Conservation (phyloP, 2,797 vertebrate species). For the Ispidina picta region DNA sequence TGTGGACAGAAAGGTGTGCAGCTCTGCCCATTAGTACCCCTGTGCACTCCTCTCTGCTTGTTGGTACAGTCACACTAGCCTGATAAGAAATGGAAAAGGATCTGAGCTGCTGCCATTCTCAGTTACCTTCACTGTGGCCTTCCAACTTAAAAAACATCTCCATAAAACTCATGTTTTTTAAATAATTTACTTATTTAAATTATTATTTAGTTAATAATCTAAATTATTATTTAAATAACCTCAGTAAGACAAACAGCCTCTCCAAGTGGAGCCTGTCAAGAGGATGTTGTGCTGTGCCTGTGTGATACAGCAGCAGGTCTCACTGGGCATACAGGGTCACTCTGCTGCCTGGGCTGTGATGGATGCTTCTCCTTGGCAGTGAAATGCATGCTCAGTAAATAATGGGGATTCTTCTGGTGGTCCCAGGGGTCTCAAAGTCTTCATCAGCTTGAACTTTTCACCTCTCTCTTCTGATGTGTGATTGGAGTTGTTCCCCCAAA, state of each 20-base stretch:
- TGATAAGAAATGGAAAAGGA: background rate
- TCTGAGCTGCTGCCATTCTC: background rate
- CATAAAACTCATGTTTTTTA: background rate
- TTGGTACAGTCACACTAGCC: background rate
- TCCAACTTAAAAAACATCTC: background rate
- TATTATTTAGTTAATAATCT: too few species aligned
- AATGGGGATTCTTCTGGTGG: too few species aligned
- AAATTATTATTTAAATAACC: too few species aligned
- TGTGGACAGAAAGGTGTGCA: background rate
- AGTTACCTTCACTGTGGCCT: fast-evolving
- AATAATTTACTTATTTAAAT: background rate
- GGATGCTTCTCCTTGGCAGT: background rate
- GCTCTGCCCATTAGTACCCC: background rate
- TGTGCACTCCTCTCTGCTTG: background rate
- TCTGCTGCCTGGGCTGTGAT: fast-evolving
- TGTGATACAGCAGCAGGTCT: background rate
- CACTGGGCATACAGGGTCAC: background rate
- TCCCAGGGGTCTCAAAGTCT: too few species aligned
- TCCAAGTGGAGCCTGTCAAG: background rate
- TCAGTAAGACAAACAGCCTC: background rate
- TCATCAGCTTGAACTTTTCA: too few species aligned
- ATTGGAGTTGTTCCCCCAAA: too few species aligned
- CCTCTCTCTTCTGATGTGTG: too few species aligned
- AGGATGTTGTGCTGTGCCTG: background rate
- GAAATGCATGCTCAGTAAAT: too few species aligned